phyloP scores from a whole-genome alignment of 2,113 vertebrate genomes.

The Megaptera novaeangliae region DNA sequence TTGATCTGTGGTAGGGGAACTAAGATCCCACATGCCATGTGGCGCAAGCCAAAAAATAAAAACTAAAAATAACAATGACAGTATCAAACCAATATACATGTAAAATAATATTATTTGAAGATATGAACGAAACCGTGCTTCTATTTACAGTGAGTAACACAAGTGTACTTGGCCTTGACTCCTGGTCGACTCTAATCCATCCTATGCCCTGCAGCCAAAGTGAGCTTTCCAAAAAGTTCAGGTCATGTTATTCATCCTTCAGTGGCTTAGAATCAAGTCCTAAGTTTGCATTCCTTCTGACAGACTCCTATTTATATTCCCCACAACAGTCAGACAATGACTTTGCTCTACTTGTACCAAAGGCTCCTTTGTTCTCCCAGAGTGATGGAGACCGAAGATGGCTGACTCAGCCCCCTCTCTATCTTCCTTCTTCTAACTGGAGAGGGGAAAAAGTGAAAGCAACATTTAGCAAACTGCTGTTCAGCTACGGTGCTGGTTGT shows the following conservation, averaged over 20 bases:
- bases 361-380: neutral
- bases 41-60: neutral
- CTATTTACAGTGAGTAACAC: neutral
- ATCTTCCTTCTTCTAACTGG: neutral
- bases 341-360: neutral
- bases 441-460: neutral
- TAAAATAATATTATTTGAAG: neutral
- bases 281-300: neutral
- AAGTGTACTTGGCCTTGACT: neutral
- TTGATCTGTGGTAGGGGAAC: neutral
- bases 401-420: neutral
- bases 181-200: neutral
- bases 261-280: neutral
- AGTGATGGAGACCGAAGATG: fast-evolving
- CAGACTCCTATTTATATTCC: neutral
- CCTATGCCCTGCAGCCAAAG: neutral
- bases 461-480: neutral
- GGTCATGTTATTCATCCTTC: neutral
- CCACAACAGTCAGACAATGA: neutral
- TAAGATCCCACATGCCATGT: neutral
- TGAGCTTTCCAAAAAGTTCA: neutral
- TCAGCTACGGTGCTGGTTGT: neutral
- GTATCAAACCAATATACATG: neutral
- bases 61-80: neutral
- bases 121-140: neutral